Evolutionary conservation across 2,113 vertebrate genomes (phyloP).

Genomic region (Ascaphus truei): DNA sequence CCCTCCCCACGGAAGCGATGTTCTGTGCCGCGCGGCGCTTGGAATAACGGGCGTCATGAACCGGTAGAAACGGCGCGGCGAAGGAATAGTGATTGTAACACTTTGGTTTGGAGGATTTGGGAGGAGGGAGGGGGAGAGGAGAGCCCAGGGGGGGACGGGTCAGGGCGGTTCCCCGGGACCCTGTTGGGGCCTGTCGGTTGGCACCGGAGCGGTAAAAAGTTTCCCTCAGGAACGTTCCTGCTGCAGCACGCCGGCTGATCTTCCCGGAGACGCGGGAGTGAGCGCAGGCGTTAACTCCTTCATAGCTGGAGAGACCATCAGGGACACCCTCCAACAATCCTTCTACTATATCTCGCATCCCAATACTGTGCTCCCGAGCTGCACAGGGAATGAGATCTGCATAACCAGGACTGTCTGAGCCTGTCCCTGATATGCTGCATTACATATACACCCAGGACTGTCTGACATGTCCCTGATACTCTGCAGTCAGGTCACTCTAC

Average conservation of each 20-base stretch:
- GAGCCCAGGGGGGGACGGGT: background rate
- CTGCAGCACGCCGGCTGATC: background rate
- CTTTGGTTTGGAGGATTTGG: background rate
- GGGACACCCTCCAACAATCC: background rate
- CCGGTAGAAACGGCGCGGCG: too few relatives aligned
- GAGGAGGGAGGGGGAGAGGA: background rate
- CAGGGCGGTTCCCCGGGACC: background rate
- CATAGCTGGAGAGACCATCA: background rate
- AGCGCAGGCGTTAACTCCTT: background rate
- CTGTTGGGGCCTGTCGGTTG: conserved; percentile 10
- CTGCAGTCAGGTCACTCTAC: too few relatives aligned
- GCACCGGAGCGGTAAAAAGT: background rate
- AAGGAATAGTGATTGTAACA: background rate
- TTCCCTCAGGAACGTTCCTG: background rate
- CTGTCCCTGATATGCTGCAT: too few relatives aligned
- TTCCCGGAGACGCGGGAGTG: background rate
- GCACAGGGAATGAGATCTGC: too few relatives aligned
- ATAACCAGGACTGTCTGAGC: too few relatives aligned
- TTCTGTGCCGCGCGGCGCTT: too few relatives aligned
- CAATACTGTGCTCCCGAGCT: too few relatives aligned
- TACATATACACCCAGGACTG: too few relatives aligned
- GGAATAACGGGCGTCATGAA: too few relatives aligned
- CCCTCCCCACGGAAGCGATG: too few relatives aligned
- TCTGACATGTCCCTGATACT: too few relatives aligned
- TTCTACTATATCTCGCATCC: too few relatives aligned